These are phyloP conservation scores for Ia io DNA, from an alignment of 2,113 vertebrate species.

Conservation along the genomic window DNA sequence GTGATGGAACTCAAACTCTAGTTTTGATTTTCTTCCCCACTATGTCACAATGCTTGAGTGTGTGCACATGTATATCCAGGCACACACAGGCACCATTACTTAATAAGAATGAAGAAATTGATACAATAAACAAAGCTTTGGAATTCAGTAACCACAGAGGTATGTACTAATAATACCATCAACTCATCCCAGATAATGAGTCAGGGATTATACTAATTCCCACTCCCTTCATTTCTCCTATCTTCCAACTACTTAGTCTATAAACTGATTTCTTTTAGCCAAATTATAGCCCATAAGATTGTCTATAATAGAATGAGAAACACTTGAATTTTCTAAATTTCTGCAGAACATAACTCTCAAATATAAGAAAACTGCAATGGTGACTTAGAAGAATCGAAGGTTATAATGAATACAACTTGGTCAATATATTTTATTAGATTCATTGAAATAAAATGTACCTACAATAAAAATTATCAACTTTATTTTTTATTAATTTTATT, in stretches of 20 bases:
- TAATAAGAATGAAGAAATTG: background rate
- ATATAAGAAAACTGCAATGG: background rate
- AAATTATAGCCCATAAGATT: background rate
- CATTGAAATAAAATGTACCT: background rate
- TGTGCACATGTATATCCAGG: background rate
- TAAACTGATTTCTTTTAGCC: background rate
- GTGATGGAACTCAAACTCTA: background rate
- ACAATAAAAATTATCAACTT: background rate
- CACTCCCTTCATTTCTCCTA: background rate
- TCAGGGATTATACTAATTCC: no score
- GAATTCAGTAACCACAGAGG: background rate
- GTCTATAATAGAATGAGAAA: background rate
- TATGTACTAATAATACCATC: background rate
- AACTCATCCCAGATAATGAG: background rate
- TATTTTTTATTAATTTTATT: background rate
- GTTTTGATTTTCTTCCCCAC: background rate
- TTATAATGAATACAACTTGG: background rate
- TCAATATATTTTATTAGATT: background rate
- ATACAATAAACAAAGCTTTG: background rate
- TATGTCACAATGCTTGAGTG: background rate
- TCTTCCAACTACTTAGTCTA: background rate
- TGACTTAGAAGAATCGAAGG: background rate
- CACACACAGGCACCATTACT: background rate
- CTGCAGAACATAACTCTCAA: background rate
- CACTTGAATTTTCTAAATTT: background rate